Evolutionary conservation across 2,888 invertebrate species (phyloP), one percentile per base, ranked within the genome.

Genomic region (Seladonia tumulorum): DNA sequence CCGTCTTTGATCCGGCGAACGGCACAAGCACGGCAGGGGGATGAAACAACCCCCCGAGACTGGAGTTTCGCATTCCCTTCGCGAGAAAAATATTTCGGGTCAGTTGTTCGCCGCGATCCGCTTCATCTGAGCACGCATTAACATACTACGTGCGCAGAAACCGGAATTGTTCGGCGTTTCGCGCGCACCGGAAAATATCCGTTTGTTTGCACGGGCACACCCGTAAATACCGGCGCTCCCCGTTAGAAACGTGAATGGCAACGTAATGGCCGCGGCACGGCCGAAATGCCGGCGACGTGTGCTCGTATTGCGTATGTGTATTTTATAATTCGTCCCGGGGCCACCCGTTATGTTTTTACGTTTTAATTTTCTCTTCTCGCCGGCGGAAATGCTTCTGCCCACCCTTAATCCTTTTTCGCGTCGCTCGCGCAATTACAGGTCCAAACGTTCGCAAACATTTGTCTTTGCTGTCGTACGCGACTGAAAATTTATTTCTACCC

Each of bases 101-200:
- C 82, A 77, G 35, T 82, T 53, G 85, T 75, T 85, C 75, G 42
- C 22, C n/a, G 71, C 57, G 57, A 49, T 42, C 35, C 35, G 76
- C 77, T 66, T 80, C 75, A 35, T 71, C 82, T 82, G 75, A 87
- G 70, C 72, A 80, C 49, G 75, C 86, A 87, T 87, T 87, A 86
- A 78, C 86, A 86, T 87, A 86, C 78, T 85, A 87, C 87, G 87
- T 86, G 87, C 71, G 53, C 53, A 35, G 86, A 74, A 87, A 82
- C 18, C 68, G 45, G 63, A 76, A 82, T 86, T 63, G 35, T 18
- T 35, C 16, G 35, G 35, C 7, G 4, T 18, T 10, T 35, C 66
- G 66, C 66, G 22, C 35, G 14, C 78, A 8, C 2, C 12, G 53
- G 66, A 60, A 77, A 82, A 53, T 79, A 79, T 79, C 79, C 76